These are phyloP conservation scores for Dromaius novaehollandiae DNA, from an alignment of 2,113 vertebrate genomes.

Conservation along the genomic window DNA sequence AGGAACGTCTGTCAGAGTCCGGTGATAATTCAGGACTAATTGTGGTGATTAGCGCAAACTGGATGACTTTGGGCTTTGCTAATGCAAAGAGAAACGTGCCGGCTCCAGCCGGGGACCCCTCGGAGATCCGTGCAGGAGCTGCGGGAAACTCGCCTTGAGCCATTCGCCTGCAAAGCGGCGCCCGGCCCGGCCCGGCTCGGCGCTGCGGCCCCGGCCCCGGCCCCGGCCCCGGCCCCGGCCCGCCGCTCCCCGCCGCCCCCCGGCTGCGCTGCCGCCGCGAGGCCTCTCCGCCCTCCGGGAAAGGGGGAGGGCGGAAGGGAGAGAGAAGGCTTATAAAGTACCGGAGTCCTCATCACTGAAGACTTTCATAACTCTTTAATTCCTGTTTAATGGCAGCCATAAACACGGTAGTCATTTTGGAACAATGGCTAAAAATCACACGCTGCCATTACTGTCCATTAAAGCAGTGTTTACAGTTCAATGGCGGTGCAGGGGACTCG, in stretches of 20 bases:
- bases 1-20: conserved; percentile 98
- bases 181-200: background rate
- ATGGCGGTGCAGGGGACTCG: conserved; percentile 70
- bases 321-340: conserved; percentile 64
- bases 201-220: no score
- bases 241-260: no score
- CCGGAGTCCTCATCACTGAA: conserved; percentile 72
- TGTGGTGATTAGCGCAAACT: conserved; percentile 94
- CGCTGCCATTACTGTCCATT: conserved; percentile 81
- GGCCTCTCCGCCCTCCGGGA: background rate
- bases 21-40: conserved; percentile 97
- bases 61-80: conserved; percentile 97
- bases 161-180: conserved; percentile 26
- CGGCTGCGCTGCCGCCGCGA: no score
- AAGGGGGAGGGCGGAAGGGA: background rate
- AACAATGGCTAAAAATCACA: conserved; percentile 84
- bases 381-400: conserved; percentile 79
- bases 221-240: no score
- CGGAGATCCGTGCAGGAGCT: conserved; percentile 71
- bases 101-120: conserved; percentile 83
- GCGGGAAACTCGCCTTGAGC: conserved; percentile 63
- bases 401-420: conserved; percentile 80
- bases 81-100: conserved; percentile 87
- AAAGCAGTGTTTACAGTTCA: conserved; percentile 84
- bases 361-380: conserved; percentile 84